A percentile compares a stretch with the other conserved stretches of the same genome.
Evolutionary conservation across 2,797 vertebrate species (phyloP).

Genomic region (Lophotriccus pileatus): DNA sequence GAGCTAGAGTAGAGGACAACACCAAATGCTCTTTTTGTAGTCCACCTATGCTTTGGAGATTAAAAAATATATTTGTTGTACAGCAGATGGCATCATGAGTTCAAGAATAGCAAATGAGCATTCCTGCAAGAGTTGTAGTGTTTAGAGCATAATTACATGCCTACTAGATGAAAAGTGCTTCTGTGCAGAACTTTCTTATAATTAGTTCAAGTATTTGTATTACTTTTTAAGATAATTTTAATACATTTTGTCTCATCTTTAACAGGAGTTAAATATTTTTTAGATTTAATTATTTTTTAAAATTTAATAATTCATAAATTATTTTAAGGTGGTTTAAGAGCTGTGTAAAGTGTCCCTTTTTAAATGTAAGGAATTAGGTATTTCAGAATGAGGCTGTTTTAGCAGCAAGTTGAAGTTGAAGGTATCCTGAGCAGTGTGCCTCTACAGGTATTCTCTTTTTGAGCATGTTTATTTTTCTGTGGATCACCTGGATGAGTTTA

Average conservation of each 20-base stretch:
- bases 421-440: not conserved
- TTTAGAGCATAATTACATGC: not conserved
- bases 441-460: not conserved
- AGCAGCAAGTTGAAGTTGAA: not conserved
- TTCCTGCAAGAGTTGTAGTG: not conserved
- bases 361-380: not conserved
- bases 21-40: not conserved
- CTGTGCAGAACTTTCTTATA: not conserved
- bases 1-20: not conserved
- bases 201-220: not conserved
- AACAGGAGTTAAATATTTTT: not conserved
- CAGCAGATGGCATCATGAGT: constrained; percentile 54
- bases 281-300: not conserved
- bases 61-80: not conserved
- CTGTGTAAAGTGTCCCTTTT: not conserved
- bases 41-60: not conserved
- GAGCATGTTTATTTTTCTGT: not conserved
- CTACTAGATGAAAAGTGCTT: not conserved
- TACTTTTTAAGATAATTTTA: not conserved
- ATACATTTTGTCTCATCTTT: not conserved
- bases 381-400: not conserved
- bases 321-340: not conserved
- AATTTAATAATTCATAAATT: not conserved
- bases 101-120: not conserved
- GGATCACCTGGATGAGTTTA: not conserved